These are phyloP conservation scores for Enteromius argenteus DNA, from an alignment of 2,797 vertebrate genomes.

Conservation along the genomic window DNA sequence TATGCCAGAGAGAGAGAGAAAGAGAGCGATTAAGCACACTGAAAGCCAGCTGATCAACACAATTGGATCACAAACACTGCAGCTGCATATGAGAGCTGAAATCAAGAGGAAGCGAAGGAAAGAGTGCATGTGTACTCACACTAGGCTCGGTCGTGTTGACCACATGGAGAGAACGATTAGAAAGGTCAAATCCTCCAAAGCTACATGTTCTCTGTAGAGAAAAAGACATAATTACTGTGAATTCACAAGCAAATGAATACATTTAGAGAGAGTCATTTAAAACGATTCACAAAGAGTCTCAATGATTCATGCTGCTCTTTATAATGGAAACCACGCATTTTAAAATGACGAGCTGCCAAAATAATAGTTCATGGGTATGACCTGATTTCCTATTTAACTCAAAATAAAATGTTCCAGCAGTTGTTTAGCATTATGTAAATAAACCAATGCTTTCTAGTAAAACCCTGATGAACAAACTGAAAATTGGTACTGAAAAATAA, in stretches of 20 bases:
- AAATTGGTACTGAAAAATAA: background rate
- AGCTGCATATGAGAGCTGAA: conserved; percentile 5
- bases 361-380: background rate
- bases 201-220: conserved; percentile 93
- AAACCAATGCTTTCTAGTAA: background rate
- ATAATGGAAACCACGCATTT: conserved; percentile 8
- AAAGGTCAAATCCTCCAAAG: conserved; percentile 97
- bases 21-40: background rate
- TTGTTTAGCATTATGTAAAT: conserved; percentile 19
- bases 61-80: conserved; percentile 15
- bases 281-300: conserved; percentile 8
- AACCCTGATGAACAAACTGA: background rate
- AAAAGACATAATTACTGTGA: conserved; percentile 47
- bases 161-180: conserved; percentile 92
- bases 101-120: background rate
- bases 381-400: conserved; percentile 14
- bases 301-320: conserved; percentile 52
- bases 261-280: conserved; percentile 1
- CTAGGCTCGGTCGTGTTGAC: conserved; percentile 84
- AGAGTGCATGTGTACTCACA: conserved; percentile 79
- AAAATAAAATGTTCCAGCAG: conserved; percentile 6
- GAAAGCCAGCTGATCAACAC: conserved; percentile 5
- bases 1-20: conserved; percentile 75
- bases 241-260: conserved; percentile 18
- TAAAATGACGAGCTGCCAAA: conserved; percentile 21